These are phyloP conservation scores for Rapana venosa DNA, from an alignment of 2,888 invertebrate genomes.

Conservation along the genomic window DNA sequence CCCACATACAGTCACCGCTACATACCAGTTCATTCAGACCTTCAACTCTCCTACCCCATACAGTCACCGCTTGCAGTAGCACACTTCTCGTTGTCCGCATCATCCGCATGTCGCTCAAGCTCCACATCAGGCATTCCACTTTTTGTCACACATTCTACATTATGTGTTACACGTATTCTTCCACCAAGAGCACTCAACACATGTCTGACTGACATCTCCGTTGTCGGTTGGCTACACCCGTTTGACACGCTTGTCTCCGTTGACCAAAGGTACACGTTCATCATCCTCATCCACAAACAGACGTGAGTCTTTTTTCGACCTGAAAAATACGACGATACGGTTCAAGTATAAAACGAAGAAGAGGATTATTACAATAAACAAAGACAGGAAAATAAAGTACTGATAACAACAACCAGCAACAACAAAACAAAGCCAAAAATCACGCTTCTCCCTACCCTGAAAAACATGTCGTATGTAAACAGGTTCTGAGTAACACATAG, in stretches of 20 bases:
- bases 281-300: slow-evolving; percentile 60
- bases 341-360: background rate
- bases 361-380: background rate
- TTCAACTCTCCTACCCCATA: background rate
- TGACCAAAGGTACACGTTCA: slow-evolving; percentile 59
- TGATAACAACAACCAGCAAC: too few relatives aligned
- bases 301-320: slow-evolving; percentile 60
- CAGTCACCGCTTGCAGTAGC: background rate
- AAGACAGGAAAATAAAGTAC: too few relatives aligned
- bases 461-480: too few relatives aligned
- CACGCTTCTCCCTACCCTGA: too few relatives aligned
- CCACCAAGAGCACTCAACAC: background rate
- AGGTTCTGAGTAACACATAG: too few relatives aligned
- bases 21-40: too few relatives aligned
- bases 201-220: background rate
- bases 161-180: background rate
- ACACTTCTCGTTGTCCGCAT: background rate
- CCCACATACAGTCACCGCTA: too few relatives aligned
- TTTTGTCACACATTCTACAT: background rate
- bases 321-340: slow-evolving; percentile 31
- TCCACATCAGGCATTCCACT: background rate
- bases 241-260: slow-evolving; percentile 51
- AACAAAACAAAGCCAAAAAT: too few relatives aligned
- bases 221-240: slow-evolving; percentile 26
- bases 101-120: background rate